These are phyloP conservation scores for Dasyornis broadbenti DNA, from an alignment of 2,113 vertebrate species.

Conservation along the genomic window DNA sequence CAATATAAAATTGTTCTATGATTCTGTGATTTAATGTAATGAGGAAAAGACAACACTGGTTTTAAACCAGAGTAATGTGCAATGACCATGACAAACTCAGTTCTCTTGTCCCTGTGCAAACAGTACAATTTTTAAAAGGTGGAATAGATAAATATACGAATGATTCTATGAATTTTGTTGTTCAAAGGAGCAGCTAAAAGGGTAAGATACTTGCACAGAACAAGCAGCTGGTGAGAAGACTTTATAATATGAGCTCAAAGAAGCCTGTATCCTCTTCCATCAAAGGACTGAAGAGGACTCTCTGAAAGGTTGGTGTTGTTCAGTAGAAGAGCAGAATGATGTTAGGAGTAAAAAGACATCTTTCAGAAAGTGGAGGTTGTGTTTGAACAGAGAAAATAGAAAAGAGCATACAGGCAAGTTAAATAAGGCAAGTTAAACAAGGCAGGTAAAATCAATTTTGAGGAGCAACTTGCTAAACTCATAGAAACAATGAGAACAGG, in stretches of 20 bases:
- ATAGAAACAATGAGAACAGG: neutral
- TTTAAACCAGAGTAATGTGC: neutral
- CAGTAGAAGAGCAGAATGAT: neutral
- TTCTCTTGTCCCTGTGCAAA: neutral
- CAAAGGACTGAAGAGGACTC: neutral
- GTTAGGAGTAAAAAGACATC: neutral
- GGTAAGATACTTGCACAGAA: neutral
- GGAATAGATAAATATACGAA: neutral
- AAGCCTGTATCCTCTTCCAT: accelerated
- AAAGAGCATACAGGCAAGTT: neutral
- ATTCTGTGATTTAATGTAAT: neutral
- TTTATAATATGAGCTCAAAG: neutral
- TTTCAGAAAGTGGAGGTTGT: neutral
- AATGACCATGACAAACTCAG: neutral
- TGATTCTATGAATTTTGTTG: neutral
- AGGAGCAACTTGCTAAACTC: neutral
- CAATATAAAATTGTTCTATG: neutral
- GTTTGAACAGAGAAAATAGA: constrained; percentile 13
- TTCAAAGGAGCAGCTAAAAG: neutral
- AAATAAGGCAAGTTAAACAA: constrained; percentile 33
- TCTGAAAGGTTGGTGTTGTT: neutral
- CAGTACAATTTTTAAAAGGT: neutral
- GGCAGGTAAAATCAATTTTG: constrained; percentile 11
- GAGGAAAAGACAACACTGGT: neutral
- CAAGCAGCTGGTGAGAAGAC: neutral